These are phyloP conservation scores for Bellardia pandia DNA, from an alignment of 2,888 invertebrate genomes.

Conservation along the genomic window DNA sequence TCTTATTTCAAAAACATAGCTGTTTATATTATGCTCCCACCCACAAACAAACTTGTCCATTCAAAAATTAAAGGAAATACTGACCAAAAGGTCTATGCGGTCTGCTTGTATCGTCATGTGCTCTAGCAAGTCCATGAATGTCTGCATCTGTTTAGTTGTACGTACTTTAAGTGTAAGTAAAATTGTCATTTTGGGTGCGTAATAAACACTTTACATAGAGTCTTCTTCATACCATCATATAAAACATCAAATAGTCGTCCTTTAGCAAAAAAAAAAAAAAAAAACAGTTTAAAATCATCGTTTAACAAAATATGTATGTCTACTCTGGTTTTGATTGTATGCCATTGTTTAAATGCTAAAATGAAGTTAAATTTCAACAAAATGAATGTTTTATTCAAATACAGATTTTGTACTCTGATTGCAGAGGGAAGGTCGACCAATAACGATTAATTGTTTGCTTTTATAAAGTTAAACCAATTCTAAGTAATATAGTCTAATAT, in stretches of 20 bases:
- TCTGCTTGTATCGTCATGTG: constrained; percentile 1
- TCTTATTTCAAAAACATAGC: neutral
- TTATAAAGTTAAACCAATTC: no score
- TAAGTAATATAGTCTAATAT: no score
- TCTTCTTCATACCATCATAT: neutral
- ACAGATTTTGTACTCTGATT: constrained; percentile 7
- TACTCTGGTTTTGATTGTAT: constrained; percentile 60
- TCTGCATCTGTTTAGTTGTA: neutral
- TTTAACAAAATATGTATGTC: constrained; percentile 46
- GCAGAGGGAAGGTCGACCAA: constrained; percentile 8
- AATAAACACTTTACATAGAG: constrained; percentile 48
- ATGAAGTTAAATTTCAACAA: constrained; percentile 43
- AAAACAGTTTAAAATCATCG: no score
- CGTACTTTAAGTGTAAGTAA: constrained; percentile 58
- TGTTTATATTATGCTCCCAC: neutral
- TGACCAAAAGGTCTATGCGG: constrained; percentile 39
- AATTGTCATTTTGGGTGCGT: constrained; percentile 63
- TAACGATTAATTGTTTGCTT: neutral
- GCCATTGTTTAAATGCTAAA: constrained; percentile 59
- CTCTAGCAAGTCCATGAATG: neutral
- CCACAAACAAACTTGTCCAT: neutral
- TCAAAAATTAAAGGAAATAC: constrained; percentile 38
- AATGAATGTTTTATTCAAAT: constrained; percentile 38
- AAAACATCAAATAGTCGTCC: neutral
- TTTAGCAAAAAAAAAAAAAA: constrained; percentile 1